Percentiles rank a stretch among this genome's conserved stretches.
Conservation (phyloP, 2,888 invertebrate genomes). For the Drosophila borealis region DNA sequence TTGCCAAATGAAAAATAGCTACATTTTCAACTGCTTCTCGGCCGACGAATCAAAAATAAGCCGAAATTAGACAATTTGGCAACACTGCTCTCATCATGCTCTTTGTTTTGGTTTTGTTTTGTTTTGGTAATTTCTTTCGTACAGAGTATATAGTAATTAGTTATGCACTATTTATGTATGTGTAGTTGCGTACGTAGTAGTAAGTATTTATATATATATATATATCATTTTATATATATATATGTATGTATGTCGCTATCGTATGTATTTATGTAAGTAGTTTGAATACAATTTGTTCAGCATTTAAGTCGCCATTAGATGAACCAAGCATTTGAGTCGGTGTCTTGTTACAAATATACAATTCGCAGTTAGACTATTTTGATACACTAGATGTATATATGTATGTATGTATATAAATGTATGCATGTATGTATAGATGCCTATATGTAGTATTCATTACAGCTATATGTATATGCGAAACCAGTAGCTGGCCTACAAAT, state of each 20-base stretch:
- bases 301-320: slow-evolving; percentile 34
- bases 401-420: slow-evolving; percentile 18
- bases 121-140: slow-evolving; percentile 11
- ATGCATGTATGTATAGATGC: slow-evolving; percentile 27
- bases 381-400: slow-evolving; percentile 24
- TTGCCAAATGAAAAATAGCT: no score
- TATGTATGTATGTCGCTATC: slow-evolving; percentile 33
- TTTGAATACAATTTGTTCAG: slow-evolving; percentile 32
- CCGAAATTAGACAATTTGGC: no score
- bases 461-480: slow-evolving; percentile 59
- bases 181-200: no score
- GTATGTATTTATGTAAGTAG: slow-evolving; percentile 29
- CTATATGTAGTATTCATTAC: slow-evolving; percentile 47
- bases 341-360: slow-evolving; percentile 29
- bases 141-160: no score
- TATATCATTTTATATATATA: slow-evolving; percentile 3
- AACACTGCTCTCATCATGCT: not conserved
- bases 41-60: no score
- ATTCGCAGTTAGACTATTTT: slow-evolving; percentile 40
- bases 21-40: no score
- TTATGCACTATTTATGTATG: no score
- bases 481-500: slow-evolving; percentile 74
- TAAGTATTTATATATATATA: no score
- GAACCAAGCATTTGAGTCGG: slow-evolving; percentile 36
- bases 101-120: not conserved